Base-by-base conservation (phyloP, 1,140 invertebrate species). In the Hetaerina americana region DNA sequence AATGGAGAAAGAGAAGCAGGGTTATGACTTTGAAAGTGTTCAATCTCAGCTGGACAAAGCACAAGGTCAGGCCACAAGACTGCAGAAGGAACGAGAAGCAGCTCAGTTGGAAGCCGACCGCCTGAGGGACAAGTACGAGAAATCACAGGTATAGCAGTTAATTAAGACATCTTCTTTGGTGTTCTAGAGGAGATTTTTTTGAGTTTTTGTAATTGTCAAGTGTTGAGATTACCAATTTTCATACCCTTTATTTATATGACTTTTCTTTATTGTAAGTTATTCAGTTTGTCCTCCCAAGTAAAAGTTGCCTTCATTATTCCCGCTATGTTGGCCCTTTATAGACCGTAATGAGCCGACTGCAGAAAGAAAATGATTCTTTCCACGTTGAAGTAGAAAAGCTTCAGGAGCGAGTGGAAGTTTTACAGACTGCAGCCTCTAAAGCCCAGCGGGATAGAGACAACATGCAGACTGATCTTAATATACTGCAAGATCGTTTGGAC, bases 41-140 rank as follows among this genome's bases (percentile, higher is more conserved):
- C 92, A 95, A 80, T 91, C 91, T 70, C 93, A 96, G 80, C 83
- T 95, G 78, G 94, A 95, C 81, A 95, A 95, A 82, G 88, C 91
- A 22, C 84, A 94, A 26, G 92, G 91, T 5, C 93, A 95, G 79
- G 88, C 91, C 27, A 88, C 91, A 18, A 84, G 93, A 66, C 86
- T 95, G 76, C 92, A 94, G 79, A 95, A 95, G 80, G 94, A 97
- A 80, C 86, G 91, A 72, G 94, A 97, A 79, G 86, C 89, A 5
- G 87, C 91, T 49, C 90, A 93, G 76, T 77, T 92, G 72, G 94
- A 97, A 75, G 87, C 89, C 66, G 94, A 96, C 80, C 86, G 94
- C 75, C 83, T 93, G 70, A 87, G 90, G 77, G 94, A 96, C 77
- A 96, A 95, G 82, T 89, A 89, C 76, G 93, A 96, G 75, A 95